Percentiles rank a stretch among this genome's conserved stretches.
Conservation (phyloP, 2,113 vertebrate genomes). For the Neotoma lepida region DNA sequence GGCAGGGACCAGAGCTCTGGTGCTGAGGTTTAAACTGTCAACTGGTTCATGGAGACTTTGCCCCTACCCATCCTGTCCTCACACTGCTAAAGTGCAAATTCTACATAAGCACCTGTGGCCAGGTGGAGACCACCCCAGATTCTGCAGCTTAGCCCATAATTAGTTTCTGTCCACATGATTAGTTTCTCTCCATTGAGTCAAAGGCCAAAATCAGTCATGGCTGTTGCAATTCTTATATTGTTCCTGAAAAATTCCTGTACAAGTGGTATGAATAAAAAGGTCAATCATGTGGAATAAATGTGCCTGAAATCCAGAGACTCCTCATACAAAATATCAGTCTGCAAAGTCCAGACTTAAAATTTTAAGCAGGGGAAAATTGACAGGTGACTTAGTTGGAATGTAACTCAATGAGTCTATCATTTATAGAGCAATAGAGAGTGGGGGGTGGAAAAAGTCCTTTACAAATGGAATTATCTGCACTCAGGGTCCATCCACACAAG, state of each 20-base stretch:
- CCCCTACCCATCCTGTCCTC: rapidly evolving
- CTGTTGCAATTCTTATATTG: not conserved
- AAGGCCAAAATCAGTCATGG: constrained; percentile 48
- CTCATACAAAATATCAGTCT: constrained; percentile 16
- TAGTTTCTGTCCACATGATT: constrained; percentile 54
- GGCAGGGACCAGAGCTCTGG: not conserved
- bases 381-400: not conserved
- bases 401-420: not conserved
- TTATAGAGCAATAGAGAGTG: not conserved
- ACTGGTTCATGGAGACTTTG: not conserved
- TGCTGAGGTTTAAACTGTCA: not conserved
- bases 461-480: not conserved
- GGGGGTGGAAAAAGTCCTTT: not conserved
- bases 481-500: not conserved
- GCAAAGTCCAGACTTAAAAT: not conserved
- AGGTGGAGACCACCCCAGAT: not conserved
- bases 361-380: not conserved
- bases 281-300: constrained; percentile 12
- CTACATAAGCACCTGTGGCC: not conserved
- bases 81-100: rapidly evolving
- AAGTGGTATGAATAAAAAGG: constrained; percentile 45
- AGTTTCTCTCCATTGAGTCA: constrained; percentile 53
- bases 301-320: not conserved
- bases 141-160: constrained; percentile 2
- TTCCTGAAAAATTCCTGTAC: constrained; percentile 56